Base-by-base conservation (phyloP, 1,140 invertebrate species). In the Streblospio benedicti region DNA sequence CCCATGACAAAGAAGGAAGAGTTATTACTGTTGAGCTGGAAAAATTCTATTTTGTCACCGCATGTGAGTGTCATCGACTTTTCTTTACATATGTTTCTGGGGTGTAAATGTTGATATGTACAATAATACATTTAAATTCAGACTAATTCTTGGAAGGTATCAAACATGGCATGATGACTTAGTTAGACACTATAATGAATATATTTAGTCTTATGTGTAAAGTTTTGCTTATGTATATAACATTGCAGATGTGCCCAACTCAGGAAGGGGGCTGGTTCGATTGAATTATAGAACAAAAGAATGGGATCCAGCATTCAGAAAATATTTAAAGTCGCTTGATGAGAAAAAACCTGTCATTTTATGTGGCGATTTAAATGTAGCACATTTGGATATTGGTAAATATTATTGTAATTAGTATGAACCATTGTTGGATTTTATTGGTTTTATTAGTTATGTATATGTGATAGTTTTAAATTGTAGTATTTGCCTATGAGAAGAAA, bases 311-410 rank as follows among this genome's bases (percentile, higher is more conserved):
- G 79, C 83, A 27, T 92, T 98, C 71, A 82, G 85, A 60, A 80
- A 84, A 20, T 86, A 87, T 73, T 73, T 97, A 6, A 85, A 87
- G 68, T 77, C 85, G 50, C 80, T 98, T 20, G 90, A 98, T 79
- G 79, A 83, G 58, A 86, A 88, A 51, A 99, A 99, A 76, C 91
- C 94, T 16, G 90, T 98, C 0, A 87, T 99, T 50, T 82, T 97
- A 63, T 91, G 88, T 74, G 95, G 96, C 1, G 96, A 99, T 78
- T 86, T 99, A 82, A 99, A 99, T 81, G 95, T 98, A 4, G 87
- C 94, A 47, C 95, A 99, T 77, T 78, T 87, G 66, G 90, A 94
- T 82, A 97, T 97, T 72, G 90, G 89, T 91, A 79, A 73, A 67
- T 62, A 63, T 58, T 51, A 51, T 59, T 44, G 5, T 20, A 4